Evolutionary conservation across 1,140 invertebrate species (phyloP).

Genomic region (Drosophila bocqueti): DNA sequence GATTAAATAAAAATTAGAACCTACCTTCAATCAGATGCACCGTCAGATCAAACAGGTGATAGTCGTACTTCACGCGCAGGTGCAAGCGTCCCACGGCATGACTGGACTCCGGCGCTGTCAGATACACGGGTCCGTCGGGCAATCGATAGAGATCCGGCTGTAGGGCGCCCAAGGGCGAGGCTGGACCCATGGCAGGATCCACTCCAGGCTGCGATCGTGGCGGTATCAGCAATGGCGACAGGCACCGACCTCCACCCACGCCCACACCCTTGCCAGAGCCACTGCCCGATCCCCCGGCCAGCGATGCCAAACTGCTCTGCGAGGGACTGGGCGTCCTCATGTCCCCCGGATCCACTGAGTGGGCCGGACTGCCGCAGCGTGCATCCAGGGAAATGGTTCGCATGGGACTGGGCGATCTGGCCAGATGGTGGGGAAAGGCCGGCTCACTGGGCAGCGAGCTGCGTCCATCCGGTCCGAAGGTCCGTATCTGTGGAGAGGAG

Average conservation of each 20-base stretch:
- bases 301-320: slow-evolving; percentile 87
- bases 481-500: slow-evolving; percentile 91
- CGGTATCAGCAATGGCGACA: slow-evolving; percentile 91
- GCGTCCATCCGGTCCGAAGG: slow-evolving; percentile 90
- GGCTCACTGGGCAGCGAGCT: slow-evolving; percentile 82
- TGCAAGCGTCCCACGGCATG: slow-evolving; percentile 91
- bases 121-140: slow-evolving; percentile 90
- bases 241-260: slow-evolving; percentile 86
- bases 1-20: not conserved
- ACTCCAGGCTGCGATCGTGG: slow-evolving; percentile 77
- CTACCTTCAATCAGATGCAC: slow-evolving; percentile 93
- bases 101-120: slow-evolving; percentile 87
- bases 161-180: slow-evolving; percentile 92
- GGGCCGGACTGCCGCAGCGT: slow-evolving; percentile 87
- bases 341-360: slow-evolving; percentile 76
- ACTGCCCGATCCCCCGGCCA: slow-evolving; percentile 84
- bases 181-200: slow-evolving; percentile 86
- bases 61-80: slow-evolving; percentile 94
- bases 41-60: slow-evolving; percentile 94
- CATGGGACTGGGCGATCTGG: slow-evolving; percentile 90
- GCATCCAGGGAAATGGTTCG: slow-evolving; percentile 91
- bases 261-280: slow-evolving; percentile 64
- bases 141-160: slow-evolving; percentile 94
- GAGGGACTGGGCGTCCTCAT: slow-evolving; percentile 86
- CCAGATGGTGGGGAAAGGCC: slow-evolving; percentile 77